These are phyloP conservation scores for Zaprionus tsacasi DNA, from an alignment of 1,140 invertebrate genomes.

Conservation along the genomic window DNA sequence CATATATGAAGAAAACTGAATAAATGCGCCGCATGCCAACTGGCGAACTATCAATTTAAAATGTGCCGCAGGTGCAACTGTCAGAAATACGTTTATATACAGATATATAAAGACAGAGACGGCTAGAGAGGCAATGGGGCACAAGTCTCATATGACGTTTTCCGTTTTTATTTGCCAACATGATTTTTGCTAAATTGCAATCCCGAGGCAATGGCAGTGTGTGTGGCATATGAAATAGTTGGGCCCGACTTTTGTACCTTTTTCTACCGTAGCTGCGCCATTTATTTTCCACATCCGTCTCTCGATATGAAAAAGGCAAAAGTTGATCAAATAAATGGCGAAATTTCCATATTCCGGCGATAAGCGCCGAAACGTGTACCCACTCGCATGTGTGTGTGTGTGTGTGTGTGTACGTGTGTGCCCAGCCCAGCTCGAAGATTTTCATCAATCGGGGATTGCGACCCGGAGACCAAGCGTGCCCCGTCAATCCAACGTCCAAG, in stretches of 20 bases:
- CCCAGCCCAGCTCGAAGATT: slow-evolving; percentile 61
- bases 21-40: slow-evolving; percentile 49
- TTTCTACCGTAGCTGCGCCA: slow-evolving; percentile 50
- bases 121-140: background rate
- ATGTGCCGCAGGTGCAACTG: slow-evolving; percentile 67
- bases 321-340: slow-evolving; percentile 80
- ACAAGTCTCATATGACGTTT: slow-evolving; percentile 41
- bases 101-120: background rate
- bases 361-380: slow-evolving; percentile 71
- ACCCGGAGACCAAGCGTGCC: slow-evolving; percentile 11
- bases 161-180: slow-evolving; percentile 74
- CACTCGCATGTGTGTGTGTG: slow-evolving; percentile 8
- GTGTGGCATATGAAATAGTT: slow-evolving; percentile 77
- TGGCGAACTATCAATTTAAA: slow-evolving; percentile 65
- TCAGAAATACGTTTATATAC: slow-evolving; percentile 14
- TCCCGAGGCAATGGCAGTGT: slow-evolving; percentile 31
- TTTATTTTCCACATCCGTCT: slow-evolving; percentile 57
- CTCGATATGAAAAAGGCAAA: slow-evolving; percentile 75
- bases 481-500: slow-evolving; percentile 28
- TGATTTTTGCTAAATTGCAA: slow-evolving; percentile 79
- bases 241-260: slow-evolving; percentile 61
- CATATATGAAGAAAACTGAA: slow-evolving; percentile 39
- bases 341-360: slow-evolving; percentile 79
- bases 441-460: slow-evolving; percentile 62
- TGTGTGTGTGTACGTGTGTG: slow-evolving; percentile 34